phyloP scores from a whole-genome alignment of 2,888 invertebrate species.

The Lepidocyrtinus sp. region DNA sequence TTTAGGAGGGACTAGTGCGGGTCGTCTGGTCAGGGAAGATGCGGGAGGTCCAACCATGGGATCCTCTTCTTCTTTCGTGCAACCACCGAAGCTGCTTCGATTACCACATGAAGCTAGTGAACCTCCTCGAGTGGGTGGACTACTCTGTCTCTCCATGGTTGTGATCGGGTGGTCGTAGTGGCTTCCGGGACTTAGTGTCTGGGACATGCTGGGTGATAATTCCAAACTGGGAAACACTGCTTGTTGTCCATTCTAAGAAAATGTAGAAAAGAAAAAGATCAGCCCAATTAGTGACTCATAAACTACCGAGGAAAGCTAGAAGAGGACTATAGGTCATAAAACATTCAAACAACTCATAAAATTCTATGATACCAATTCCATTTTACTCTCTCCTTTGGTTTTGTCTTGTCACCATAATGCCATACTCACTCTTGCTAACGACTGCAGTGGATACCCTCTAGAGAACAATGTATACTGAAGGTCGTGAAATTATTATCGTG shows the following conservation, averaged over 20 bases:
- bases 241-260: constrained; percentile 60
- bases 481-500: neutral
- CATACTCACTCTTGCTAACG: no score
- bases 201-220: constrained; percentile 67
- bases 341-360: constrained; percentile 3
- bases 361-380: neutral
- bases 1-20: constrained; percentile 73
- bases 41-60: constrained; percentile 72
- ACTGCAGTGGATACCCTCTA: no score
- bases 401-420: no score
- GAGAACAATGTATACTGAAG: neutral
- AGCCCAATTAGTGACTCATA: neutral
- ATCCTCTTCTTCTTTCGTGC: constrained; percentile 69
- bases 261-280: neutral
- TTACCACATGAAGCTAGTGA: constrained; percentile 42
- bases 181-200: constrained; percentile 64
- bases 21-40: constrained; percentile 72
- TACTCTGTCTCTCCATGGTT: constrained; percentile 45
- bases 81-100: constrained; percentile 30
- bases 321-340: neutral
- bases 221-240: constrained; percentile 65
- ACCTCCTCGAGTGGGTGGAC: constrained; percentile 53
- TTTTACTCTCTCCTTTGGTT: no score
- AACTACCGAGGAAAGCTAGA: constrained; percentile 3
- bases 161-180: constrained; percentile 50